Base-by-base conservation (phyloP, 2,797 vertebrate species). In the Phrynocephalus guinanensis region DNA sequence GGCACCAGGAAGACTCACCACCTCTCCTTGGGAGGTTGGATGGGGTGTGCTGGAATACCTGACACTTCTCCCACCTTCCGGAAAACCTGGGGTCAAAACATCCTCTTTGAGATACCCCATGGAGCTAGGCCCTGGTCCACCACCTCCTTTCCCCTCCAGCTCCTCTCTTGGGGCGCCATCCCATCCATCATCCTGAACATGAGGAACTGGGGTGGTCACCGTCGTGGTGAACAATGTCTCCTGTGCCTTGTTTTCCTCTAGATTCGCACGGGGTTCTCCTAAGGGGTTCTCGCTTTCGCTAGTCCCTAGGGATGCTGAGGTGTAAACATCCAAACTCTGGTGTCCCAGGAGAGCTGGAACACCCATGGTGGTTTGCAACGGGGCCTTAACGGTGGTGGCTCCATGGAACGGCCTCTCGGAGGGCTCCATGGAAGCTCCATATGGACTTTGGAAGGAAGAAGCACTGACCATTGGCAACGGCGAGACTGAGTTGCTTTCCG, bases 141-240 rank as follows among this genome's bases (percentile, higher is more conserved):
- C 93, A 71, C 71, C 91, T 75, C 66, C 63, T 26, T 63, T 84
- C 50, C 92, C 91, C 0, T 24, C 78, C 18, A 67, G 28, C 30
- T 83, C 80, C 56, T 90, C 88, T 0, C 52, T 22, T 44, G 2
- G 0, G 0, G 82, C 56, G n/a, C 75, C 85, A 76, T 83, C 79
- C 0, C 87, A 56, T 9, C 71, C 60, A n/a, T 87, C 91, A n/a
- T 90, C 88, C 33, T 91, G 91, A 5, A 30, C 67, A 22, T 86
- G 20, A 4, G 90, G 80, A 79, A 15, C 94, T 78, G 88, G 87
- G 0, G 91, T 84, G n/a, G 89, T 89, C 82, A 93, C 82, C 33
- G 86, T 90, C 3, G 84, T 88, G 56, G 93, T 91, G 63, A 96
- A 82, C 89, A 92, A 78, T 79, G 91, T 86, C 83, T 94, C 86